Evolutionary conservation across 2,113 vertebrate genomes (phyloP).

Genomic region (Rattus rattus): DNA sequence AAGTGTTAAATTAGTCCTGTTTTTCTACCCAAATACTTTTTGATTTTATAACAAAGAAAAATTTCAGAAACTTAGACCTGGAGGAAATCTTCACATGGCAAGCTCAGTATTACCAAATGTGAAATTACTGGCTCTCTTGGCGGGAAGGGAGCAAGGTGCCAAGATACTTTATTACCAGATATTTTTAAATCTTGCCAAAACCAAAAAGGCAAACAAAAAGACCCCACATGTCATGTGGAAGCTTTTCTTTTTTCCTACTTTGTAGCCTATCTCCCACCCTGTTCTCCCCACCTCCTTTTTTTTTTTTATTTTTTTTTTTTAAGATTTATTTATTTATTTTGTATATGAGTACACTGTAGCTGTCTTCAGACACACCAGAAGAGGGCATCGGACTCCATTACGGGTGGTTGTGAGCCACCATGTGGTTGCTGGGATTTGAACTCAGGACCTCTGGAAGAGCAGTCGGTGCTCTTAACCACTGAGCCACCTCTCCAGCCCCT

Average conservation of each 20-base stretch:
- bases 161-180: background rate
- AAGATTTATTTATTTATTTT: too few relatives aligned
- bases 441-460: too few relatives aligned
- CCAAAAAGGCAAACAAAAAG: background rate
- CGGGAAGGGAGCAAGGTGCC: background rate
- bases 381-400: too few relatives aligned
- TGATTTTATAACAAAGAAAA: conserved; percentile 13
- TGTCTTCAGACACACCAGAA: too few relatives aligned
- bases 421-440: too few relatives aligned
- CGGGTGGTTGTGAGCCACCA: too few relatives aligned
- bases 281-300: background rate
- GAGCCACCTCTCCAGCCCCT: too few relatives aligned
- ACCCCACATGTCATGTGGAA: background rate
- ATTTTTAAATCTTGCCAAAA: background rate
- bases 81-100: background rate
- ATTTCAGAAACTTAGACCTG: background rate
- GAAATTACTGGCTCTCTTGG: background rate
- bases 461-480: too few relatives aligned
- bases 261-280: background rate
- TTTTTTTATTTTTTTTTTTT: background rate
- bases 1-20: background rate
- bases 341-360: too few relatives aligned
- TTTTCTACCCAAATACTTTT: background rate
- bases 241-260: background rate
- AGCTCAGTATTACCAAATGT: background rate